Evolutionary conservation across 2,797 vertebrate species (phyloP).

Genomic region (Huso huso): DNA sequence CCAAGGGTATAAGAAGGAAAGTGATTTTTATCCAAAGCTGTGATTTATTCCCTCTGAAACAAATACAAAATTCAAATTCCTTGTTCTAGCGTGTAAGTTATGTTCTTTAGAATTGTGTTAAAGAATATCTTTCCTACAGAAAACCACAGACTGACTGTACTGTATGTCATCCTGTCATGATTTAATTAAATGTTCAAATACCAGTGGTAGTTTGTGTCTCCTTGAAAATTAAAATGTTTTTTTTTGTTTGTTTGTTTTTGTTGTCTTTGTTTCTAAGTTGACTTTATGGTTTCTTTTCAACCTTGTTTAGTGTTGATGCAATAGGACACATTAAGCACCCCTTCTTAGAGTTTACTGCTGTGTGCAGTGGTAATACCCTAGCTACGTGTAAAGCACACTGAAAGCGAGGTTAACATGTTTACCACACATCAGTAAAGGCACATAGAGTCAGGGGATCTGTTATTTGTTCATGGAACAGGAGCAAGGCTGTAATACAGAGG

Average conservation of each 20-base stretch:
- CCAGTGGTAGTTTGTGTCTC: not conserved
- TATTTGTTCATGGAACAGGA: no score
- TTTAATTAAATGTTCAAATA: conserved; percentile 1
- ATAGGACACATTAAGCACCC: no score
- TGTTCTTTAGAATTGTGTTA: conserved; percentile 1
- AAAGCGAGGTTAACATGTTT: no score
- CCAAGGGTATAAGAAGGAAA: no score
- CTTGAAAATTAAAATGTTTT: not conserved
- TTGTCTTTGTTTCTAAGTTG: not conserved
- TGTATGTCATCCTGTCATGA: not conserved
- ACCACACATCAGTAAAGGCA: no score
- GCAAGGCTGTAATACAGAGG: no score
- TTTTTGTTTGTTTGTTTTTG: not conserved
- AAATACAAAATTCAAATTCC: not conserved
- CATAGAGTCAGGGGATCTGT: no score
- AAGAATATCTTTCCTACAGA: not conserved
- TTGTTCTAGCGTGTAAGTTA: not conserved
- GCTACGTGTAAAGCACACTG: no score
- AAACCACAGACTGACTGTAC: not conserved
- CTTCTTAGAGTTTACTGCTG: no score
- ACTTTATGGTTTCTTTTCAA: not conserved
- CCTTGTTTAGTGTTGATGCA: no score
- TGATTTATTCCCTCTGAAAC: not conserved
- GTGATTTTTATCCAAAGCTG: no score
- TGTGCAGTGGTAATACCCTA: no score